Conservation (phyloP, 2,113 vertebrate species). For the Conger conger region DNA sequence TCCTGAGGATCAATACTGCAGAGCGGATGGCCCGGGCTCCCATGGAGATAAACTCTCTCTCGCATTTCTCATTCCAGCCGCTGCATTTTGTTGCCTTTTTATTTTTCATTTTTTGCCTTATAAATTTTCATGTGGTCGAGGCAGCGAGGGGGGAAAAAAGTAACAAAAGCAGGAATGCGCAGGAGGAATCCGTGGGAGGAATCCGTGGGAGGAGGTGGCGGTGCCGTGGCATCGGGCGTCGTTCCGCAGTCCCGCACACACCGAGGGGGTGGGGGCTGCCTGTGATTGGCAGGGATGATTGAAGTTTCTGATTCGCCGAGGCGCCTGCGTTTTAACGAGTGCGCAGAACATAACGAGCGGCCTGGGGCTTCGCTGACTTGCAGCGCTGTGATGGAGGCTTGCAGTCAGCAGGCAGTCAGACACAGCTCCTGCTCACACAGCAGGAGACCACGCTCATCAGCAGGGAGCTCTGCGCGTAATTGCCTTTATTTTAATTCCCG, state of each 20-base stretch:
- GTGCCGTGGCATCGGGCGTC: not conserved
- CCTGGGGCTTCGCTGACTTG: not conserved
- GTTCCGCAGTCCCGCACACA: not conserved
- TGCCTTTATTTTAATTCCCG: not conserved
- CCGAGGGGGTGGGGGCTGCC: not conserved
- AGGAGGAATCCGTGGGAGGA: not conserved
- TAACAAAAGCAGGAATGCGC: not conserved
- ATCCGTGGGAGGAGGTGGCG: not conserved
- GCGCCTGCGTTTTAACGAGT: constrained; percentile 16
- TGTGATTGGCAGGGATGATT: not conserved
- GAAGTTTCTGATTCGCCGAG: not conserved
- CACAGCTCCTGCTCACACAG: not conserved
- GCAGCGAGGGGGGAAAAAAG: not conserved
- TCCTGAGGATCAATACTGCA: constrained; percentile 24
- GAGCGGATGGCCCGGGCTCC: not conserved
- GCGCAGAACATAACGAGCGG: not conserved
- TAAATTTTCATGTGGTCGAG: constrained; percentile 14
- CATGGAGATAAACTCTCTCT: not conserved
- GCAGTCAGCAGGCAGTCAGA: not conserved
- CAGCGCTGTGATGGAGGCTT: not conserved
- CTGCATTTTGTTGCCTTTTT: constrained; percentile 16
- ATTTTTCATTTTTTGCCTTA: not conserved
- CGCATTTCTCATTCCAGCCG: not conserved
- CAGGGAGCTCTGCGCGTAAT: not conserved
- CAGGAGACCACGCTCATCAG: not conserved